These are phyloP conservation scores for Metopia argyrocephala DNA, from an alignment of 2,888 invertebrate genomes.

Conservation along the genomic window DNA sequence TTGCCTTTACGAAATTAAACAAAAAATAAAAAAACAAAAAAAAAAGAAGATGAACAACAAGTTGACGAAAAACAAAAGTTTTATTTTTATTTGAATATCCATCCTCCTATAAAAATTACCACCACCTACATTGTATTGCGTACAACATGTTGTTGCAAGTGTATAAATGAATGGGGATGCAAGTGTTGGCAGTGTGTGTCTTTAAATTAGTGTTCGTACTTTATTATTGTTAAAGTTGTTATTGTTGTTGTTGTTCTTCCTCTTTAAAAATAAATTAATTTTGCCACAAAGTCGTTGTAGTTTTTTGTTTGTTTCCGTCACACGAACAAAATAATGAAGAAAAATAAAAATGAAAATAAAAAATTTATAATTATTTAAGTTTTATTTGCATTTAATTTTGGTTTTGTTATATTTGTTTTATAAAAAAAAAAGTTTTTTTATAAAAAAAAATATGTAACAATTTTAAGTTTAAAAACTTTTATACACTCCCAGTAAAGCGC, in stretches of 20 bases:
- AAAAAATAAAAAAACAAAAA: not conserved
- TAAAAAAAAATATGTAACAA: too few species aligned
- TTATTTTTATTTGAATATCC: constrained; percentile 13
- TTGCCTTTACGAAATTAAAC: constrained; percentile 18
- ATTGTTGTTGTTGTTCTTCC: not conserved
- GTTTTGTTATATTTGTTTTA: too few species aligned
- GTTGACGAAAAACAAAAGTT: constrained; percentile 24
- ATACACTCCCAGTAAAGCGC: too few species aligned
- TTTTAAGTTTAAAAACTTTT: too few species aligned
- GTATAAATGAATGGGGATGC: not conserved
- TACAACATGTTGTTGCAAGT: not conserved
- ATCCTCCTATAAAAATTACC: constrained; percentile 31
- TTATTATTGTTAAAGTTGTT: constrained; percentile 11
- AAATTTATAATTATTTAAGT: too few species aligned
- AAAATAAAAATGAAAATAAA: too few species aligned
- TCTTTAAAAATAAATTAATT: constrained; percentile 43
- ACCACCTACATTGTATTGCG: constrained; percentile 48
- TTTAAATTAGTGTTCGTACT: constrained; percentile 16
- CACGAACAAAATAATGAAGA: too few species aligned
- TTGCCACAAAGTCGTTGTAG: constrained; percentile 31
- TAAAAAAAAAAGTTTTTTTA: too few species aligned
- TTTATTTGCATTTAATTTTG: too few species aligned
- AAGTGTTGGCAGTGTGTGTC: not conserved
- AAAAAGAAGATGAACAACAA: not conserved
- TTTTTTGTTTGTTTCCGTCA: constrained; percentile 34